Base-by-base conservation (phyloP, 2,797 vertebrate species). In the Eulemur rubriventer region DNA sequence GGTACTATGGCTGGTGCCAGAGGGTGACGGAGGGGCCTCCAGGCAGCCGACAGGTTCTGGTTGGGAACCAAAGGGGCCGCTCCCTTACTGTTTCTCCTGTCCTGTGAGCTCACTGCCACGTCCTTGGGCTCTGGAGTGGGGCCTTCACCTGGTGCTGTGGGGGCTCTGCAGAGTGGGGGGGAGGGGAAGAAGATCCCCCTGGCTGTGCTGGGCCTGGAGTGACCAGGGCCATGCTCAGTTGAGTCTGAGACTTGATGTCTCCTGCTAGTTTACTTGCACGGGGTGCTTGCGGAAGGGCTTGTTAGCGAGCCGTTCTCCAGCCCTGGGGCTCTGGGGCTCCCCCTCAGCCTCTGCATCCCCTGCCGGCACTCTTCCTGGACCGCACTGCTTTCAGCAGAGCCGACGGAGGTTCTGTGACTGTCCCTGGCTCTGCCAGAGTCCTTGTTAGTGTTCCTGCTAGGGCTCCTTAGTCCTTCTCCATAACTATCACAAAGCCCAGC, bases 101-200 rank as follows among this genome's bases (percentile, higher is more conserved):
- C 26, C 43, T 26, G 33, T 43, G 76, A 79, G 41, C 75, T 57
- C 67, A 35, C 2, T 16, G 26, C 4, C 38, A 3, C 72, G 4
- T 24, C 43, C 1, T 0, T 4, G 28, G 26, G 24, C 48, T 59
- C 57, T 4, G 14, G 48, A 50, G 17, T 11, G 16, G 35, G 17
- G 28, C 7, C 57, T 11, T n/a, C 17, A 1, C 30, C 33, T 55
- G 1, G 4, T 2, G 12, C 0, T 6, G 8, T 12, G 10, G 4
- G 38, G n/a, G 24, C 0, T 43, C 70, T 86, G 46, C 57, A 18
- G 26, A 1, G 1, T 30, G 4, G 18, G 50, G 6, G 4, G 26
- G 16, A 4, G 11, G 16, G 13, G 30, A 63, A 17, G 9, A 35
- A 16, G 16, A 1, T 6, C 61, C 61, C 24, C 59, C 30, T 20